Evolutionary conservation across 2,797 vertebrate species (phyloP), one percentile per base, ranked within the genome.

Genomic region (Characodon lateralis): DNA sequence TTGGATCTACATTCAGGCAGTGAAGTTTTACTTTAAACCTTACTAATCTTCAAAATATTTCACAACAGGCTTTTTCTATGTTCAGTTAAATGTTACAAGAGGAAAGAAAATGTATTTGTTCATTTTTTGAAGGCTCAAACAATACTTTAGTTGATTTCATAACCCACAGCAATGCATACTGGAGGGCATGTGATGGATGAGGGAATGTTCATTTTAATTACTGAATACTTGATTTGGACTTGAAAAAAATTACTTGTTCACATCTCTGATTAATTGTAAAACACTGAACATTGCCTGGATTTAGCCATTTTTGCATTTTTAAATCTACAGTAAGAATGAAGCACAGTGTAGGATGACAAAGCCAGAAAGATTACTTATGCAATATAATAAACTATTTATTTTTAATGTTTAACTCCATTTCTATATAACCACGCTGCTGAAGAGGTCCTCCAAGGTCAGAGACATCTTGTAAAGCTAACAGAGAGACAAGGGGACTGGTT

Each of bases 391-490:
- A n/a, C n/a, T 39, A 77, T 71, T 7, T 50, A 24, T 55, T 71
- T 20, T 78, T 46, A 8, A 68, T 24, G 41, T n/a, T 69, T n/a
- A 22, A 2, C 66, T 65, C 22, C 1, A 1, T 76, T 82, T 78
- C 61, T 46, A 70, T 80, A 61, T 82, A 82, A 55, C 50, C 28
- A 26, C 71, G 31, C 2, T 79, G 51, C 26, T 24, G 41, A 31
- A 68, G 65, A 78, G 76, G 72, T 83, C 72, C 2, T 80, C 75
- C 46, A 31, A 63, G 77, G 76, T 82, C 73, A 80, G 65, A 76
- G 43, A 86, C 28, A 26, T 61, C 69, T 46, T 74, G 53, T 78
- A 81, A 84, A 85, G 76, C 76, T 75, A 58, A 69, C 58, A 74
- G 39, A 39, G 53, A 69, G 74, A 35, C 39, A 26, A 69, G 39